Conservation (phyloP, 2,113 vertebrate genomes). For the Chinchilla lanigera region DNA sequence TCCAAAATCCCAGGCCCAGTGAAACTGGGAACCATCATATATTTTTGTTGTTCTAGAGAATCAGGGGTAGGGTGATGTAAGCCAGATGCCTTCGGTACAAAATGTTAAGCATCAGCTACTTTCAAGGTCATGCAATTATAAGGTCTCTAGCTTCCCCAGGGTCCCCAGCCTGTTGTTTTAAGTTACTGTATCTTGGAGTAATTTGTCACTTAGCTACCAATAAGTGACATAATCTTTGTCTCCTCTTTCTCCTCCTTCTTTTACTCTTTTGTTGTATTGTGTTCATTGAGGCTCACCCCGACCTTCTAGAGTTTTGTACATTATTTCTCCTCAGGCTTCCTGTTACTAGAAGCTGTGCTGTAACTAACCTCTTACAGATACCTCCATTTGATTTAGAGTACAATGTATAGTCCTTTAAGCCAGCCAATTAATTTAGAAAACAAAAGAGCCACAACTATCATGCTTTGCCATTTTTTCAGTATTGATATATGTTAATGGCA, state of each 20-base stretch:
- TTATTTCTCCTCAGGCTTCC: slow-evolving; percentile 14
- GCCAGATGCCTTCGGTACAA: not conserved
- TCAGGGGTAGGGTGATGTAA: not conserved
- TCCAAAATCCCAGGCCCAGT: not conserved
- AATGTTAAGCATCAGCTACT: not conserved
- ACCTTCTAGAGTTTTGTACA: not conserved
- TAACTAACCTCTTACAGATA: slow-evolving; percentile 54
- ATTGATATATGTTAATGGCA: slow-evolving; percentile 56
- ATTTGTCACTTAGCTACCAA: not conserved
- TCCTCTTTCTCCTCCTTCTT: not conserved
- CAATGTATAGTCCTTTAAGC: slow-evolving; percentile 11
- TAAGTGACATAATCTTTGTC: not conserved
- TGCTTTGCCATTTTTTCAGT: not conserved
- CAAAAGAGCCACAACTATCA: slow-evolving; percentile 36
- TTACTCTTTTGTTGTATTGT: not conserved
- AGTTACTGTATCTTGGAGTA: not conserved
- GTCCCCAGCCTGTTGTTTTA: not conserved
- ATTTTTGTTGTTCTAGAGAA: not conserved
- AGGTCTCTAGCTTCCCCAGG: not conserved
- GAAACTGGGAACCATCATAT: not conserved
- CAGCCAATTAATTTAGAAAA: slow-evolving; percentile 71
- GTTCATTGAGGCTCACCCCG: not conserved
- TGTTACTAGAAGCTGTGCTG: slow-evolving; percentile 49
- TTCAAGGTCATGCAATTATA: not conserved
- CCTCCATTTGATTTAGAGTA: slow-evolving; percentile 63